Evolutionary conservation across 2,797 vertebrate genomes (phyloP), one percentile per base, ranked within the genome.

Genomic region (Nannoperca obscura): DNA sequence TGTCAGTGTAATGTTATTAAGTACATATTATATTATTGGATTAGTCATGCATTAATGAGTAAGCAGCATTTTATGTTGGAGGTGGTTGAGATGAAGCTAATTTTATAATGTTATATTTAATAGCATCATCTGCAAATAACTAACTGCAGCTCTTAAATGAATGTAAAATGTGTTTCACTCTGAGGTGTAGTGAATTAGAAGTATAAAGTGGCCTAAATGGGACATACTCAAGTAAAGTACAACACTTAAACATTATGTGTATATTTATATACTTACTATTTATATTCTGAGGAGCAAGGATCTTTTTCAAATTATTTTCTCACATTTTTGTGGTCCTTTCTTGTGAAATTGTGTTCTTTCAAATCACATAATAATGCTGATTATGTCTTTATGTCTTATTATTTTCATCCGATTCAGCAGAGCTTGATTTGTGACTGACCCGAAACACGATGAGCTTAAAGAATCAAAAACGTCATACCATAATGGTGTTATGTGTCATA

Each of bases 401-500:
- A 20, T 30, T 58, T 71, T 44, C n/a, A 66, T 62, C 22, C 36
- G 34, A 65, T 60, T 74, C 71, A 57, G 22, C 24, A 53, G 38
- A 64, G 24, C 61, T 68, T 70, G 57, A 66, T 50, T 83, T 20
- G 50, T 54, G 9, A 66, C 15, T 83, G 74, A 80, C 68, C 68
- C 44, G 59, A 64, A 72, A 76, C 60, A 83, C 67, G 68, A 64
- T 46, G 38, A 58, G 38, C 49, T 20, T 19, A 14, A 36, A 30
- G 30, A 78, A 73, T 71, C 0, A 0, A 76, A 79, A 79, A 66
- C 46, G 70, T 71, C 13, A 32, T 6, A 5, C 38, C n/a, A 44
- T 59, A 62, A 80, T 70, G 47, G 34, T 73, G 65, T 75, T 76
- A 46, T 74, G 88, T 86, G 65, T 71, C 71, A 78, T 66, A 47